phyloP scores from a whole-genome alignment of 2,113 vertebrate species.

The Pogona vitticeps region DNA sequence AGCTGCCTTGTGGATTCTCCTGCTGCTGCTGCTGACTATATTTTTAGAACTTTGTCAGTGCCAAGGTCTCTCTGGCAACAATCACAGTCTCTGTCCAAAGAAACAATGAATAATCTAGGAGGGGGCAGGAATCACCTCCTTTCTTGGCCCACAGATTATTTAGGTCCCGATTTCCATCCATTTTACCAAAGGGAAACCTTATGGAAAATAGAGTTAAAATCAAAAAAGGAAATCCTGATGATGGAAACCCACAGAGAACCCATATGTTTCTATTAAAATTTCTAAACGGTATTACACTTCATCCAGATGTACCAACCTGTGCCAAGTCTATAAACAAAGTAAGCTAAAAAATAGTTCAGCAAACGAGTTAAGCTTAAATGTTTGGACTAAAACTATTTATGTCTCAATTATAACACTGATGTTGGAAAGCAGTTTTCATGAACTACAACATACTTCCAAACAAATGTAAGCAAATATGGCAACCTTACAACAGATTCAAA shows the following conservation, averaged over 20 bases:
- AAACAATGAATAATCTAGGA: slow-evolving; percentile 63
- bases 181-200: slow-evolving; percentile 54
- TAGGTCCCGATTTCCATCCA: slow-evolving; percentile 41
- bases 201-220: slow-evolving; percentile 51
- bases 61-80: not conserved
- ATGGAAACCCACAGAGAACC: not conserved
- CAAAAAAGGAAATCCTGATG: not conserved
- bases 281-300: not conserved
- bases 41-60: slow-evolving; percentile 15
- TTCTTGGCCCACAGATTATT: slow-evolving; percentile 57
- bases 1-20: not conserved
- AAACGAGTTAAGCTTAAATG: not conserved
- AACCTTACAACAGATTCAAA: not conserved
- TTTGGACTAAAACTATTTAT: not conserved
- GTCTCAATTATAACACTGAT: not conserved
- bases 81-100: slow-evolving; percentile 49
- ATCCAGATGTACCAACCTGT: not conserved
- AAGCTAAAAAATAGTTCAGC: not conserved
- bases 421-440: not conserved
- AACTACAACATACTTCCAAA: not conserved
- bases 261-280: not conserved
- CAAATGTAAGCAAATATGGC: not conserved
- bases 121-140: slow-evolving; percentile 37
- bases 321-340: not conserved
- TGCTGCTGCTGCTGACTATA: not conserved